Base-by-base conservation (phyloP, 2,113 vertebrate species). In the Dromas ardeola region DNA sequence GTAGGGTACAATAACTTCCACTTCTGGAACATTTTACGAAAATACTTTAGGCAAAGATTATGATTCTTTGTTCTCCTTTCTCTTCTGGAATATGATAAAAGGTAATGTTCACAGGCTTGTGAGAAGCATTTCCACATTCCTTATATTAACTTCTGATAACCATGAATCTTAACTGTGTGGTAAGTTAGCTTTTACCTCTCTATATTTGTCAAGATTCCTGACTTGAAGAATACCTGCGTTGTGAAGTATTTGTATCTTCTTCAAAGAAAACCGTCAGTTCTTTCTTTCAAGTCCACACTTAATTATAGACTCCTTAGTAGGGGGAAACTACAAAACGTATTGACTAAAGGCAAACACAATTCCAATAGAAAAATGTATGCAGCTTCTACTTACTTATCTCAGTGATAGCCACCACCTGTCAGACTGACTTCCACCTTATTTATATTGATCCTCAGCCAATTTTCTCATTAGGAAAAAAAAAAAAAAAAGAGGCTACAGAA, bases 71-170 rank as follows among this genome's bases (percentile, higher is more conserved):
- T 58, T 89, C 4, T 81, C 14, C 36, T 50, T 74, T 63, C 19
- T 84, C 3, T 81, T 69, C 13, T 43, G 27, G 29, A 47, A 47
- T 55, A 58, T 16, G 27, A 26, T n/a, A 66, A 77, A 83, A 61
- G 15, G 15, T 21, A 74, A 4, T 6, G 2, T 59, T 93, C 76
- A 1, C 30, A 63, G n/a, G 3, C 2, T 42, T 0, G 0, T 43
- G 25, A 78, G 18, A 19, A 79, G 4, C 11, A 40, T 87, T 93
- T 85, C 27, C 40, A 43, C 13, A 40, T 27, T 67, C 16, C 12
- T 49, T 34, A 5, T 52, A 42, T 62, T 77, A 78, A 55, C 3
- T 0, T 0, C 6, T 61, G 25, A 77, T 17, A 1, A 85, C 11
- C 10, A 47, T 40, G 16, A 58, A 29, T 47, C 40, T 67, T 77